Evolutionary conservation across 2,113 vertebrate species (phyloP).

Genomic region (Riparia riparia): DNA sequence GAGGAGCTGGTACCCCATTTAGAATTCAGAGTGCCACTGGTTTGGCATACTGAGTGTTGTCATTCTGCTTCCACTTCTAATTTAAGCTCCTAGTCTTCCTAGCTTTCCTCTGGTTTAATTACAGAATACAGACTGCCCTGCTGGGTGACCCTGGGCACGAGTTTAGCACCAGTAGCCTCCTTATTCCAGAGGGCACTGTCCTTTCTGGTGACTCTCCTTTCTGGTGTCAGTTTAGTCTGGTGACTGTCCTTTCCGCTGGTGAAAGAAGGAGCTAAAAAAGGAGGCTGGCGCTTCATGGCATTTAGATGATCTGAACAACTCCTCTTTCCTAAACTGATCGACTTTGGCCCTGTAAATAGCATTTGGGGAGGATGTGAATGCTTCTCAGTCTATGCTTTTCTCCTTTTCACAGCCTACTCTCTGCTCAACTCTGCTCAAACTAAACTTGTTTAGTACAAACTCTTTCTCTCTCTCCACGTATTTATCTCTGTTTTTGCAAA

Average conservation of each 20-base stretch:
- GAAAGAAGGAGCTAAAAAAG: background rate
- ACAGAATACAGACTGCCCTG: background rate
- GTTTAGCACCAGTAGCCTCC: background rate
- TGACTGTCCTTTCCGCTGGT: background rate
- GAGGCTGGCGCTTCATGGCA: fast-evolving
- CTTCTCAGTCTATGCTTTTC: background rate
- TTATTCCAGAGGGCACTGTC: background rate
- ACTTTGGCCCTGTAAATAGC: background rate
- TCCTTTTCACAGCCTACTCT: background rate
- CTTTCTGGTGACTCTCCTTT: background rate
- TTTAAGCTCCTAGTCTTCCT: background rate
- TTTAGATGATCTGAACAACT: background rate
- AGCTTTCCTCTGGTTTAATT: background rate
- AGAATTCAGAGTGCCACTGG: background rate
- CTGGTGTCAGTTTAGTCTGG: background rate
- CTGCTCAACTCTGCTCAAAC: too few species aligned
- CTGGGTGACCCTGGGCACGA: background rate
- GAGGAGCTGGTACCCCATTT: background rate
- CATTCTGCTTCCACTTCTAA: background rate
- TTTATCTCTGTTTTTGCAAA: conserved; percentile 26
- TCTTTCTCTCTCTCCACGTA: background rate
- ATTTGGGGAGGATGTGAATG: background rate
- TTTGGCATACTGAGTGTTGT: background rate
- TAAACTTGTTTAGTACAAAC: background rate
- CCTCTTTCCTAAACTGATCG: background rate